phyloP scores from a whole-genome alignment of 2,113 vertebrate species.

The Caranx melampygus region DNA sequence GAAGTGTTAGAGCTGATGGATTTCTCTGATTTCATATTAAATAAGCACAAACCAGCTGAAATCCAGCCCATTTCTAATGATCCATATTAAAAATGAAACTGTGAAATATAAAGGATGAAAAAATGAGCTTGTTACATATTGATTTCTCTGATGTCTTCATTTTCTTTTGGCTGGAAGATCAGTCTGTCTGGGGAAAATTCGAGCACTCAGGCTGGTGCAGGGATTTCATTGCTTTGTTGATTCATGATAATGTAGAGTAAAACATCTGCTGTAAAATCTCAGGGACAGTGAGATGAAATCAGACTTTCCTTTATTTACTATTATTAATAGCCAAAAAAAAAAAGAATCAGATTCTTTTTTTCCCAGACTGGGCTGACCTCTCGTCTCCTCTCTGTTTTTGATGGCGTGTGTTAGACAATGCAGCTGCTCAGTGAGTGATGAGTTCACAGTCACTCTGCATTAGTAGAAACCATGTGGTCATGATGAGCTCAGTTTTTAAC shows the following conservation, averaged over 20 bases:
- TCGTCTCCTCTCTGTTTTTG: not conserved
- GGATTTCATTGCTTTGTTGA: not conserved
- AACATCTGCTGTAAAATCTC: not conserved
- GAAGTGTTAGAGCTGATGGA: no score
- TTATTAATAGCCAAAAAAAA: no score
- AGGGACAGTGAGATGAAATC: not conserved
- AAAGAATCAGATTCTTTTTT: not conserved
- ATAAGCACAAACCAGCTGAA: no score
- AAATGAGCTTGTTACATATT: not conserved
- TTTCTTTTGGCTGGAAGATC: not conserved
- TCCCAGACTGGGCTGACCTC: conserved; percentile 1
- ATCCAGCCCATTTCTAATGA: no score
- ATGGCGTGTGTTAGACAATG: conserved; percentile 26
- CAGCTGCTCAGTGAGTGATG: not conserved
- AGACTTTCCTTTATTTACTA: not conserved
- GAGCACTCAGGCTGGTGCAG: not conserved
- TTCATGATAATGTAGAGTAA: not conserved
- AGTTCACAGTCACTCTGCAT: conserved; percentile 8
- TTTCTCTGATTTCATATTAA: no score
- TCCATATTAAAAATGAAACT: no score
- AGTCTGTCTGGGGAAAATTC: not conserved
- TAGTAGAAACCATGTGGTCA: conserved; percentile 1
- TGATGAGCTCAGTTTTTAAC: conserved; percentile 45
- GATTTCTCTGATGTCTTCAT: not conserved
- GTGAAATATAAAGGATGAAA: no score